Base-by-base conservation (phyloP, 2,797 vertebrate species). In the Etheostoma perlongum region DNA sequence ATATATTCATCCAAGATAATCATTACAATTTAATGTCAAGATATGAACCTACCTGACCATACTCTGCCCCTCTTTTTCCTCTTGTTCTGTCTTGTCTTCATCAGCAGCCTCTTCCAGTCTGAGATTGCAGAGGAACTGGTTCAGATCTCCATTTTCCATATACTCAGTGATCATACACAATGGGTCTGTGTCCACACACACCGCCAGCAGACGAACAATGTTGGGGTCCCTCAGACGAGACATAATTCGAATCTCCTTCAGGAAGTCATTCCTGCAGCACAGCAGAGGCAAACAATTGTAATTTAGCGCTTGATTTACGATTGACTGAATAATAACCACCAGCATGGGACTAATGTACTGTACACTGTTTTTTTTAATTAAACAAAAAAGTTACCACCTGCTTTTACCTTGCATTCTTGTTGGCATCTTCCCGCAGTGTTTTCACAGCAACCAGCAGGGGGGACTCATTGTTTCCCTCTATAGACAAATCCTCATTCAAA, bases 241-340 rank as follows among this genome's bases (percentile, higher is more conserved):
- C 97, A 99, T 99, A 92, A 99, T 99, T 86, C 97, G 96, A 87
- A 99, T 99, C 94, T 99, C 98, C 91, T 99, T 99, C 82, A 99
- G 95, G 91, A 99, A 99, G 94, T 99, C 98, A 76, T 98, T 99
- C 94, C 98, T 99, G 93, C 73, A 77, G 76, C 63, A 44, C 46
- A 63, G n/a, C 7, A 0, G 46, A 14, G 44, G 60, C 1, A 19
- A 33, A 59, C 1, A 5, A 4, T 19, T 51, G 0, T 12, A 71
- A 84, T 54, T 67, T 9, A 25, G 8, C 2, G 18, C 44, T 7
- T 55, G 30, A 69, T 3, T 40, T 25, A 12, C 3, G 5, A 36
- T 23, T 4, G 44, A 42, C 19, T 44, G 1, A 48, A 58, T 44
- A 59, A 19, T n/a, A 2, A 10, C 48, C 52, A 21, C 10, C 13